Evolutionary conservation across 2,888 invertebrate species (phyloP).

Genomic region (Ophioninae sp.): DNA sequence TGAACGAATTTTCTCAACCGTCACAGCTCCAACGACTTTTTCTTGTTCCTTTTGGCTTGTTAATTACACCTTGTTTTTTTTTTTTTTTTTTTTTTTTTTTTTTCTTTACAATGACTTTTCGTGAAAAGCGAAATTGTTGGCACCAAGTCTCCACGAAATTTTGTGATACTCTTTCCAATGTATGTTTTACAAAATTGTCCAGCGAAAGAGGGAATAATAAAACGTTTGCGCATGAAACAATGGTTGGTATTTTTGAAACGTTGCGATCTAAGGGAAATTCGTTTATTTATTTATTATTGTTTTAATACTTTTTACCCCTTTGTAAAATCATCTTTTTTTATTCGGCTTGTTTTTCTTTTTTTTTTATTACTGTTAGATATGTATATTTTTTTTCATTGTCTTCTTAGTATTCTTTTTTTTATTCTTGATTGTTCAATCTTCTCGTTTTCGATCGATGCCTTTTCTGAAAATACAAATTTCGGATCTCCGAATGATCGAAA

Average conservation of each 20-base stretch:
- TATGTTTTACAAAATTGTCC: background rate
- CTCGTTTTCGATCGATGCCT: too few species aligned
- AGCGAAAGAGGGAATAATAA: background rate
- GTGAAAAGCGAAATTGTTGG: background rate
- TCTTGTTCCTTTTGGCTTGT: background rate
- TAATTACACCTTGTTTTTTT: background rate
- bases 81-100: background rate
- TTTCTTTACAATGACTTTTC: background rate
- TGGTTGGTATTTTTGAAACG: background rate
- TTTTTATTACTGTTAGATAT: too few species aligned
- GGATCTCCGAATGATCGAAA: too few species aligned
- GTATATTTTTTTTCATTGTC: too few species aligned
- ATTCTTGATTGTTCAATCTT: too few species aligned
- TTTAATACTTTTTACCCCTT: too few species aligned
- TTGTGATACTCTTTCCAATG: background rate
- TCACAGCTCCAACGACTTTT: constrained; percentile 12
- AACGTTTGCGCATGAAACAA: background rate
- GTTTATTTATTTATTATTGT: too few species aligned
- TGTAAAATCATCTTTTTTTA: too few species aligned
- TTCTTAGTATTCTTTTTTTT: too few species aligned
- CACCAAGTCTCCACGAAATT: background rate
- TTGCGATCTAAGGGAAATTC: too few species aligned
- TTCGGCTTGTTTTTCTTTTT: too few species aligned
- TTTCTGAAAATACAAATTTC: too few species aligned
- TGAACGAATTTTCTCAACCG: constrained; percentile 49